phyloP scores from a whole-genome alignment of 2,113 vertebrate species.

The Nettapus auritus region DNA sequence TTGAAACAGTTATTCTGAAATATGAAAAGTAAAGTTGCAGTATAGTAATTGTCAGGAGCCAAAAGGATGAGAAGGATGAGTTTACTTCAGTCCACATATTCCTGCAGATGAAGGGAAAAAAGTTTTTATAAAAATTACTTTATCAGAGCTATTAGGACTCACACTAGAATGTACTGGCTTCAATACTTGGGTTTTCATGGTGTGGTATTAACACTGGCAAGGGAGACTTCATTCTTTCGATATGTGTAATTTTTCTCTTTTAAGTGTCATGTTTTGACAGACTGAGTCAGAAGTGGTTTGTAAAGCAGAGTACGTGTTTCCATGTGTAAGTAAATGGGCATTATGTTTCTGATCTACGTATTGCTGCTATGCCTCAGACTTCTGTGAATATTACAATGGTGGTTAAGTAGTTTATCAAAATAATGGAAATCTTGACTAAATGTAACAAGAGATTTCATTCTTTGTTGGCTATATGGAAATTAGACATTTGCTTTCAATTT shows the following conservation, averaged over 20 bases:
- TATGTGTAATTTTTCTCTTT: constrained; percentile 3
- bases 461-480: not conserved
- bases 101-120: not conserved
- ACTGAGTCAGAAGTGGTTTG: constrained; percentile 41
- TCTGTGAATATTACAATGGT: not conserved
- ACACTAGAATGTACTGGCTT: not conserved
- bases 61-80: not conserved
- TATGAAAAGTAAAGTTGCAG: not conserved
- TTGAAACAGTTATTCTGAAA: not conserved
- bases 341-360: not conserved
- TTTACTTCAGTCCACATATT: not conserved
- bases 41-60: not conserved
- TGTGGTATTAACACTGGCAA: not conserved
- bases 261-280: constrained; percentile 54
- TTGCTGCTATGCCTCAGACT: not conserved
- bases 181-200: not conserved
- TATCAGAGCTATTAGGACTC: not conserved
- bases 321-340: constrained; percentile 14
- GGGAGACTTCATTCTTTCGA: not conserved
- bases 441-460: not conserved
- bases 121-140: not conserved
- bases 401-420: not conserved
- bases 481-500: not conserved
- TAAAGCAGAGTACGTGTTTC: not conserved
- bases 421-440: not conserved